Conservation (phyloP, 2,888 invertebrate species). For the Pachydiplax longipennis region DNA sequence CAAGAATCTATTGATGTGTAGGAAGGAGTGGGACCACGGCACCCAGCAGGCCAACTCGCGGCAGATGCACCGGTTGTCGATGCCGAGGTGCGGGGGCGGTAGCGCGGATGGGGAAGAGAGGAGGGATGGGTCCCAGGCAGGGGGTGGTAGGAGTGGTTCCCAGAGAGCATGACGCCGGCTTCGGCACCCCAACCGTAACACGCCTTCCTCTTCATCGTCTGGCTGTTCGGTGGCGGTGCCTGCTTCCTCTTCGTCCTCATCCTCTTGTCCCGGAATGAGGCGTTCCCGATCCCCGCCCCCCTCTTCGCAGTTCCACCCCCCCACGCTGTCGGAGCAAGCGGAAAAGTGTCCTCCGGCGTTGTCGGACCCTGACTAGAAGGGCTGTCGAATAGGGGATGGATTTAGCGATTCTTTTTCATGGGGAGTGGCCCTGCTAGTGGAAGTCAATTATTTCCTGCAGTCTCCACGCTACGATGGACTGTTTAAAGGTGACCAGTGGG, state of each 20-base stretch:
- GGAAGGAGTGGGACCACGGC: constrained; percentile 50
- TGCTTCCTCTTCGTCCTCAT: constrained; percentile 16
- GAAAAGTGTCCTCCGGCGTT: not conserved
- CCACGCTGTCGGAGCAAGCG: constrained; percentile 6
- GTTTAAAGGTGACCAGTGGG: not conserved
- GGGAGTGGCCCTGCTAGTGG: constrained; percentile 35
- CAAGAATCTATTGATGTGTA: constrained; percentile 59
- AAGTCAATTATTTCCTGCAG: constrained; percentile 13
- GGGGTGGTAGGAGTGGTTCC: constrained; percentile 14
- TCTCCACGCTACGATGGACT: not conserved
- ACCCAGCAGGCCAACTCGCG: constrained; percentile 8
- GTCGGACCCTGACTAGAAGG: constrained; percentile 4
- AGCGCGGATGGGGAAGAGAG: not conserved
- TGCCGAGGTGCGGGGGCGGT: constrained; percentile 15
- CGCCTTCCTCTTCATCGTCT: constrained; percentile 24
- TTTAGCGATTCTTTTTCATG: not conserved
- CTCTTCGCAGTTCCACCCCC: not conserved
- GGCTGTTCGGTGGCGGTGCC: constrained; percentile 43
- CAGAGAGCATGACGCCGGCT: constrained; percentile 46
- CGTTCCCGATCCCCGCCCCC: not conserved
- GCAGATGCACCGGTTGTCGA: constrained; percentile 16
- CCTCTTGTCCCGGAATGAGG: not conserved
- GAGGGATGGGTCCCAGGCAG: not conserved
- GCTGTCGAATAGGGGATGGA: not conserved
- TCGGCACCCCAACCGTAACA: constrained; percentile 13